A percentile compares a stretch with the other conserved stretches of the same genome.
phyloP scores from a whole-genome alignment of 2,888 invertebrate species.

The Mythimna albipuncta region DNA sequence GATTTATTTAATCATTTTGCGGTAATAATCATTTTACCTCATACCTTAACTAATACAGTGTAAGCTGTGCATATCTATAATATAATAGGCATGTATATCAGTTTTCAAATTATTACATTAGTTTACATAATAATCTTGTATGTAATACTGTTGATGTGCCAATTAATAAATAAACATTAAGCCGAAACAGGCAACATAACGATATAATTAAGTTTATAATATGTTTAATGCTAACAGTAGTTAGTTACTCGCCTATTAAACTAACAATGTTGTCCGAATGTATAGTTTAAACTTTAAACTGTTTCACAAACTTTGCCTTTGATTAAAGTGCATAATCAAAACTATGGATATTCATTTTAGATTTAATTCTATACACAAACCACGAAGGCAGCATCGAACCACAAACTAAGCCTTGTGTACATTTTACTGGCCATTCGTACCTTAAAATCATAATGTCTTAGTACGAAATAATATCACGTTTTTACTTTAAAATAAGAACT shows the following conservation, averaged over 20 bases:
- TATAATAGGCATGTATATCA: too few relatives aligned
- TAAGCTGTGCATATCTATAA: too few relatives aligned
- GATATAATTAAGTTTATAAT: background rate
- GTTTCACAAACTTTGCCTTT: conserved; percentile 14
- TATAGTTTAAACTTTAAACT: conserved; percentile 19
- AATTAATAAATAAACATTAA: background rate
- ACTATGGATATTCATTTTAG: conserved; percentile 3
- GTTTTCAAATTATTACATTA: too few relatives aligned
- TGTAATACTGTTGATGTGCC: too few relatives aligned
- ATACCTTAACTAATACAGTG: too few relatives aligned
- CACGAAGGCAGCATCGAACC: conserved; percentile 46
- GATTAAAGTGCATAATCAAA: conserved; percentile 5
- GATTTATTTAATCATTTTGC: too few relatives aligned
- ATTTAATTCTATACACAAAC: conserved; percentile 34
- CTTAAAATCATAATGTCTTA: conserved; percentile 6
- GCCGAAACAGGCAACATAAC: background rate
- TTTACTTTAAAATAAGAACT: too few relatives aligned
- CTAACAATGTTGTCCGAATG: background rate
- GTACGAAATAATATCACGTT: background rate
- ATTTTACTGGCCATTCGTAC: background rate
- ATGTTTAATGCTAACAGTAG: background rate
- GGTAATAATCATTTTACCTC: too few relatives aligned
- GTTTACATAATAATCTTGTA: too few relatives aligned
- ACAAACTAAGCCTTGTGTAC: conserved; percentile 29
- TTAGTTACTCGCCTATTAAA: background rate